These are phyloP conservation scores for Aleiodes alternator DNA, from an alignment of 2,888 invertebrate genomes.

Conservation along the genomic window DNA sequence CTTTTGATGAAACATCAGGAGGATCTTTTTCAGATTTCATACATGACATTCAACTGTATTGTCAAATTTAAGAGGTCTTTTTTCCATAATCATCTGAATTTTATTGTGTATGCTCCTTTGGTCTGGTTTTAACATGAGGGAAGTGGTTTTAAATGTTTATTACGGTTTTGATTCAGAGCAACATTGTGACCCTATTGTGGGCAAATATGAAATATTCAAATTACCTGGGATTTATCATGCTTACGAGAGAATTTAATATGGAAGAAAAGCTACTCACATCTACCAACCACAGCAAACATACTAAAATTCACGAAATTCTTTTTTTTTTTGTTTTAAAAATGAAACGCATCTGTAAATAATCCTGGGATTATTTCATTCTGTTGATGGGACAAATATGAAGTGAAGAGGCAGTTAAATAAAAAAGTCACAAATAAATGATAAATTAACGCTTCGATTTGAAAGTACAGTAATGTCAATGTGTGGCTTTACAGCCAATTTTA, in stretches of 20 bases:
- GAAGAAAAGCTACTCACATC: conserved; percentile 36
- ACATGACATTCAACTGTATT: too few species aligned
- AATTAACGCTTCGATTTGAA: too few species aligned
- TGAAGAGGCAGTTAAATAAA: too few species aligned
- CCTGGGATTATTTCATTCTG: too few species aligned
- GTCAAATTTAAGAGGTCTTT: neutral
- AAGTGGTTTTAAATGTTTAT: conserved; percentile 37
- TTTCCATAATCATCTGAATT: conserved; percentile 2
- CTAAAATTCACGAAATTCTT: conserved; percentile 11
- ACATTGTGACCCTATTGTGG: conserved; percentile 24
- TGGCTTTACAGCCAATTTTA: too few species aligned
- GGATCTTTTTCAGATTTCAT: too few species aligned
- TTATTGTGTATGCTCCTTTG: conserved; percentile 1
- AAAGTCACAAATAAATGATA: too few species aligned
- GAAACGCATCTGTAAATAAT: neutral
- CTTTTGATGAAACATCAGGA: too few species aligned
- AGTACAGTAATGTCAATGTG: too few species aligned
- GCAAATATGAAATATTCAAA: conserved; percentile 45
- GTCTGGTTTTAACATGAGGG: too few species aligned
- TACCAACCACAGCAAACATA: conserved; percentile 26
- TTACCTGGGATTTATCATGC: conserved; percentile 46
- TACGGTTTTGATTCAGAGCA: conserved; percentile 41
- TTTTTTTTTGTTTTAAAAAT: neutral
- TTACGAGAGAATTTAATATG: conserved; percentile 41
- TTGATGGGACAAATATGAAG: too few species aligned